These are phyloP conservation scores for Tanypteryx hageni DNA, from an alignment of 2,888 invertebrate genomes.

Conservation along the genomic window DNA sequence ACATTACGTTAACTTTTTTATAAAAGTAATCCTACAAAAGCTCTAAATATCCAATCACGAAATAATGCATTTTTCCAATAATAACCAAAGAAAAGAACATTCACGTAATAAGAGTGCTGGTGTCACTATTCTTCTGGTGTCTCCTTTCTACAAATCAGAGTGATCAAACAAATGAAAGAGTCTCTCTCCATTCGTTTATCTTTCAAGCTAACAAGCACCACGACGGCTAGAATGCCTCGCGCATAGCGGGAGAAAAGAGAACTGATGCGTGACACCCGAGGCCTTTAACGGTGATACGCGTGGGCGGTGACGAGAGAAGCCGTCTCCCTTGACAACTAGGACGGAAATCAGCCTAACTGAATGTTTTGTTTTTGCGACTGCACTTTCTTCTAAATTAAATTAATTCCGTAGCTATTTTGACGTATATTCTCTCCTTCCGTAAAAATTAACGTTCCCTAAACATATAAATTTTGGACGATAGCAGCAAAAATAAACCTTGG, in stretches of 20 bases:
- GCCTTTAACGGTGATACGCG: conserved; percentile 2
- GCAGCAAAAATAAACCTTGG: too few relatives aligned
- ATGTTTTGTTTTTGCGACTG: too few relatives aligned
- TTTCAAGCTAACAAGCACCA: background rate
- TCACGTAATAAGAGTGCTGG: background rate
- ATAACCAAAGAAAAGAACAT: background rate
- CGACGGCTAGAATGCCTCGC: background rate
- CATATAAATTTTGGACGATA: too few relatives aligned
- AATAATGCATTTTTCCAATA: background rate
- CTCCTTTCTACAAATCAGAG: background rate
- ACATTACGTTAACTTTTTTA: too few relatives aligned
- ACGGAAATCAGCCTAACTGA: too few relatives aligned
- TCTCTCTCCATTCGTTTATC: background rate
- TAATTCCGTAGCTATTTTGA: too few relatives aligned
- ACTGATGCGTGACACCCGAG: background rate
- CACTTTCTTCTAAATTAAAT: too few relatives aligned
- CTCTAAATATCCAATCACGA: too few relatives aligned
- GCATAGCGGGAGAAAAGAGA: background rate
- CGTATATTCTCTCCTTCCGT: too few relatives aligned
- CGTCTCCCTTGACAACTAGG: too few relatives aligned
- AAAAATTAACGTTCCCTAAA: too few relatives aligned
- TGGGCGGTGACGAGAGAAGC: background rate
- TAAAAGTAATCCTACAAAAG: too few relatives aligned
- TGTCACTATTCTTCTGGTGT: background rate
- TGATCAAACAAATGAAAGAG: background rate